Evolutionary conservation across 2,888 invertebrate genomes (phyloP), one percentile per base, ranked within the genome.

Genomic region (Copidosoma aretas): DNA sequence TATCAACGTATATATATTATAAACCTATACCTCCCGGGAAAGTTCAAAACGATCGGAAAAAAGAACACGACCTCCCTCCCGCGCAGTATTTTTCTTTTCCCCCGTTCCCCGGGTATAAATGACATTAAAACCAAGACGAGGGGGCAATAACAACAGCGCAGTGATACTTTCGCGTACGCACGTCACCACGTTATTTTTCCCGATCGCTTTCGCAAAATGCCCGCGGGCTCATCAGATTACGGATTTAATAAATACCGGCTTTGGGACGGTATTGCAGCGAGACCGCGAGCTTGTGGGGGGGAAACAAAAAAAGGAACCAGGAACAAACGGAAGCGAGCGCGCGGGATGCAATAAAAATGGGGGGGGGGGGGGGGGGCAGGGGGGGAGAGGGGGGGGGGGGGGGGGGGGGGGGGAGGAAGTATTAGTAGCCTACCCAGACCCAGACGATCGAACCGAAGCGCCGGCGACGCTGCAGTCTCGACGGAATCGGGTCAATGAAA

Each of bases 401-500:
- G n/a, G n/a, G n/a, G n/a, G n/a, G n/a, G n/a, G n/a, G n/a, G n/a
- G n/a, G n/a, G n/a, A n/a, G n/a, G n/a, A n/a, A n/a, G n/a, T n/a
- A 32, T 32, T 32, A 32, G 32, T 8, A 8, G 32, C 32, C 32
- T 8, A 32, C 32, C 32, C 3, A 32, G 8, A 8, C 32, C 32
- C 32, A 3, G 32, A 3, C 32, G 32, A 32, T 32, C 32, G 32
- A 32, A 32, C 8, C 32, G 32, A 3, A 32, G 4, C 8, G 32
- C 4, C 32, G 8, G 39, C 32, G 32, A 3, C 3, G 4, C 8
- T 3, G 32, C 32, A 32, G 39, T 21, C 39, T 19, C 51, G 39
- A 73, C 73, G 67, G 72, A 78, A 77, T 76, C 75, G 70, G 76
- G 75, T 71, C 76, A 77, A 77, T 75, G 72, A 74, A 71, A 75